Percentiles rank a stretch among this genome's conserved stretches.
Evolutionary conservation across 2,888 invertebrate species (phyloP).

Genomic region (Baccha elongata): DNA sequence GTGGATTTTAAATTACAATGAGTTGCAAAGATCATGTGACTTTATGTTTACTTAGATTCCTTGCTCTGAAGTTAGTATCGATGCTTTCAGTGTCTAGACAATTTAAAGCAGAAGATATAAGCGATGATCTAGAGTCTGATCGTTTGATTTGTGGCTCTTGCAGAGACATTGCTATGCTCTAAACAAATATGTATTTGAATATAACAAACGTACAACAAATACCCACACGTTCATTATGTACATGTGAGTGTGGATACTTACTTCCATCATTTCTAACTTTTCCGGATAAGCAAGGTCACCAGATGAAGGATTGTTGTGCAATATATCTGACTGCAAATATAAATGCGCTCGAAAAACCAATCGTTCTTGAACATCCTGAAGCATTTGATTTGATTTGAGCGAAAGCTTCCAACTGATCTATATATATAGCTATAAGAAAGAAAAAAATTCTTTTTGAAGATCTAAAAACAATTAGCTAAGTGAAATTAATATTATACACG

Average conservation of each 20-base stretch:
- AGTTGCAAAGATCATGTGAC: background rate
- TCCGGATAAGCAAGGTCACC: slow-evolving; percentile 99
- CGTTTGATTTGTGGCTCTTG: slow-evolving; percentile 85
- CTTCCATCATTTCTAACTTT: slow-evolving; percentile 99
- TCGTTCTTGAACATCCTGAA: slow-evolving; percentile 97
- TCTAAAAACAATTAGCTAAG: background rate
- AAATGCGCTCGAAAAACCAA: slow-evolving; percentile 97
- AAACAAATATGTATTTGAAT: slow-evolving; percentile 75
- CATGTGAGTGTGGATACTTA: slow-evolving; percentile 75
- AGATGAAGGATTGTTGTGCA: slow-evolving; percentile 92
- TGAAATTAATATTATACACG: too few relatives aligned
- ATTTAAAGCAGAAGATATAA: slow-evolving; percentile 86
- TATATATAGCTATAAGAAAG: slow-evolving; percentile 83
- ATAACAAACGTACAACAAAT: too few relatives aligned
- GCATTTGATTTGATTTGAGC: slow-evolving; percentile 90
- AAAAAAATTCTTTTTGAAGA: slow-evolving; percentile 1
- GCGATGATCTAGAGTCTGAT: slow-evolving; percentile 87
- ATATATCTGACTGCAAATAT: slow-evolving; percentile 95
- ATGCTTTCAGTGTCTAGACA: slow-evolving; percentile 89
- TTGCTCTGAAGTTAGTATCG: slow-evolving; percentile 78
- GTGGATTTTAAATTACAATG: background rate
- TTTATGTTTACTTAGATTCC: slow-evolving; percentile 77
- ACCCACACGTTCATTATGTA: too few relatives aligned
- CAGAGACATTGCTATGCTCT: slow-evolving; percentile 87
- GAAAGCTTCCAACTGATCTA: slow-evolving; percentile 89